phyloP scores from a whole-genome alignment of 2,113 vertebrate species.

The Sinocyclocheilus maitianheensis region DNA sequence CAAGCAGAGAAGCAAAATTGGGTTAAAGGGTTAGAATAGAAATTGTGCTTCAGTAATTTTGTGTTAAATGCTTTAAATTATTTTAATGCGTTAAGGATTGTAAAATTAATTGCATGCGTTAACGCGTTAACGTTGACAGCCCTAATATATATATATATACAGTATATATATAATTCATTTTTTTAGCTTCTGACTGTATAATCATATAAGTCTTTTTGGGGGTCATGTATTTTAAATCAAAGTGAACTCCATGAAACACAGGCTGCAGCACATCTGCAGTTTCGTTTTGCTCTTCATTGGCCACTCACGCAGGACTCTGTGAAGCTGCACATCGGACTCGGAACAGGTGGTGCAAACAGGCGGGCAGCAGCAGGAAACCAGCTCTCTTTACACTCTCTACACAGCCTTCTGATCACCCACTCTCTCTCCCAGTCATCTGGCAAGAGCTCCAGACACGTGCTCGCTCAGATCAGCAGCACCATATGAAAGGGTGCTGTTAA shows the following conservation, averaged over 20 bases:
- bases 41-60: too few relatives aligned
- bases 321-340: conserved; percentile 3
- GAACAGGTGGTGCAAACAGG: conserved; percentile 53
- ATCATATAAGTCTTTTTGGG: conserved; percentile 12
- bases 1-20: too few relatives aligned
- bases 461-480: conserved; percentile 6
- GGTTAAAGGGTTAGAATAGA: too few relatives aligned
- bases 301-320: background rate
- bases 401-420: conserved; percentile 27
- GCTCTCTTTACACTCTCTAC: conserved; percentile 19
- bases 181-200: background rate
- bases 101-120: too few relatives aligned
- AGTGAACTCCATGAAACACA: background rate
- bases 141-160: too few relatives aligned
- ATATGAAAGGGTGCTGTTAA: conserved; percentile 27
- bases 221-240: conserved; percentile 3
- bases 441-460: conserved; percentile 34
- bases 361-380: conserved; percentile 52
- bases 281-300: background rate
- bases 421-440: conserved; percentile 33
- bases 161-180: too few relatives aligned
- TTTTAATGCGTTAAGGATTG: too few relatives aligned
- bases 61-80: too few relatives aligned
- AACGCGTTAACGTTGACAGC: too few relatives aligned
- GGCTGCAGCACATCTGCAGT: conserved; percentile 33